Conservation (phyloP, 2,113 vertebrate species). For the Syngnathus scovelli region DNA sequence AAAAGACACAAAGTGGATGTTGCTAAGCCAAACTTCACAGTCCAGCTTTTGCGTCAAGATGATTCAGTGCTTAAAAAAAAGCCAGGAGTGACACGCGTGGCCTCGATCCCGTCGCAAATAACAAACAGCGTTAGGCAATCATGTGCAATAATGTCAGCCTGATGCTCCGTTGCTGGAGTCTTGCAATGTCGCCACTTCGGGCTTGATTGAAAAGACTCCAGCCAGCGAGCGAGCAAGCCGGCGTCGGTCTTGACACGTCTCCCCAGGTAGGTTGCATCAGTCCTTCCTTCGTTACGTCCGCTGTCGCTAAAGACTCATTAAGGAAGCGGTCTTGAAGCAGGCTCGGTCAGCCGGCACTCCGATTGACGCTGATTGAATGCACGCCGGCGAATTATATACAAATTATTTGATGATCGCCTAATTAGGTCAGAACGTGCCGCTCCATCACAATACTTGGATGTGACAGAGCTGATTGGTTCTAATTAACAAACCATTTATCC, state of each 20-base stretch:
- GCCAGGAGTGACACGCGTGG: background rate
- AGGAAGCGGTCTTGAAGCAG: background rate
- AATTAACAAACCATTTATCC: background rate
- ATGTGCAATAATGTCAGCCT: background rate
- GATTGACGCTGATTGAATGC: background rate
- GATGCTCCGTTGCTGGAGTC: background rate
- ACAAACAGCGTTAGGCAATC: slow-evolving; percentile 5
- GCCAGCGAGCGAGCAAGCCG: background rate
- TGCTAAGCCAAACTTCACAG: no score
- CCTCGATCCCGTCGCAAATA: background rate
- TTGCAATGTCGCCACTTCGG: slow-evolving; percentile 5
- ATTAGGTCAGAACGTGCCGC: background rate
- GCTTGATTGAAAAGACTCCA: background rate
- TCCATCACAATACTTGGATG: background rate
- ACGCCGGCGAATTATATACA: background rate
- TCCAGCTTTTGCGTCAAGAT: background rate
- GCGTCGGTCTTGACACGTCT: background rate
- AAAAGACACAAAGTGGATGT: no score
- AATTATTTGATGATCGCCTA: background rate
- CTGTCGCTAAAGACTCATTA: slow-evolving; percentile 6
- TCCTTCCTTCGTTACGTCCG: background rate
- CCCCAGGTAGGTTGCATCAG: slow-evolving; percentile 10
- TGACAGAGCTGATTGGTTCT: background rate
- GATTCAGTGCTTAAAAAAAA: background rate
- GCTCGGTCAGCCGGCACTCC: background rate